Conservation (phyloP, 2,113 vertebrate genomes). For the Rana temporaria region DNA sequence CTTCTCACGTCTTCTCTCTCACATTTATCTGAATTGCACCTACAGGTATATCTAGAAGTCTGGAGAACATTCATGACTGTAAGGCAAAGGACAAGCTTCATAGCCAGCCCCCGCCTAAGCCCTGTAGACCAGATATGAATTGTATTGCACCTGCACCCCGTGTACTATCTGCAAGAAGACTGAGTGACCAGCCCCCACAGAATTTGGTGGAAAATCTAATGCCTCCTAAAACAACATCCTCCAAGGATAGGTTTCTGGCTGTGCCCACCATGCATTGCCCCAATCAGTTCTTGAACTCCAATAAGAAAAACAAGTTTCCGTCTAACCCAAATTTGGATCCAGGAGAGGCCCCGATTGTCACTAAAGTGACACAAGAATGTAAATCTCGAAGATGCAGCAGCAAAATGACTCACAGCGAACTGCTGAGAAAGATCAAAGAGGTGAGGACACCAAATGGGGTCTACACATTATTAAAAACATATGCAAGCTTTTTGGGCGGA, state of each 20-base stretch:
- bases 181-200: conserved; percentile 12
- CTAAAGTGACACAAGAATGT: neutral
- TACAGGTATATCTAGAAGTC: conserved; percentile 79
- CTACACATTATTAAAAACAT: too few species aligned
- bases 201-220: neutral
- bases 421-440: conserved; percentile 65
- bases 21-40: neutral
- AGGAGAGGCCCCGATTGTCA: neutral
- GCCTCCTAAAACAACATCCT: conserved; percentile 11
- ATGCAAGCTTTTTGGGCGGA: too few species aligned
- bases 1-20: neutral
- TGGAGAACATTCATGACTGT: conserved; percentile 77
- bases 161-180: neutral
- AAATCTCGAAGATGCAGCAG: neutral
- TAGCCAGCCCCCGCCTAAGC: conserved; percentile 33
- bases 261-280: conserved; percentile 32
- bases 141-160: neutral
- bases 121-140: conserved; percentile 41
- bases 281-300: neutral
- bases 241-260: conserved; percentile 44
- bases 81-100: conserved; percentile 42
- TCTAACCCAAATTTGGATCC: neutral
- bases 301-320: conserved; percentile 18
- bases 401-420: neutral
- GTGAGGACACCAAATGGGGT: conserved; percentile 49